Evolutionary conservation across 2,797 vertebrate species (phyloP).

Genomic region (Zalophus californianus): DNA sequence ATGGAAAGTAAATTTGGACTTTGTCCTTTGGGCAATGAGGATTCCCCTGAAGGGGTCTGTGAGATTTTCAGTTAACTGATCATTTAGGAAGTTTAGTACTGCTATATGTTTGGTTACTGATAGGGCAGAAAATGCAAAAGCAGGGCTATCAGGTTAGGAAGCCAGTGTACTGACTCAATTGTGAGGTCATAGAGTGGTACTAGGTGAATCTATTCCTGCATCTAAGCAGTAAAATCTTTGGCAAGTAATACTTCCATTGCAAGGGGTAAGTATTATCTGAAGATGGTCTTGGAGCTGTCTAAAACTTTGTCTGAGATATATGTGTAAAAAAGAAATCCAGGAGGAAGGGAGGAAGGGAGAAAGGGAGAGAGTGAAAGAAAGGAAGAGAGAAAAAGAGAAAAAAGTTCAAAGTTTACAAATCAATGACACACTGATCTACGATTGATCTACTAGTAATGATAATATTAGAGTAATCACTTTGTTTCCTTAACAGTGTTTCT

Average conservation of each 20-base stretch:
- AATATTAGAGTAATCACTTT: not conserved
- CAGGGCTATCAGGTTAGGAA: not conserved
- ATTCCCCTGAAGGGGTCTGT: not conserved
- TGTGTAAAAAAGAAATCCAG: not conserved
- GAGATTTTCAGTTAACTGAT: not conserved
- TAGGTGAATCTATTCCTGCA: not conserved
- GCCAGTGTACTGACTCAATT: not conserved
- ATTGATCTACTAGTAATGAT: not conserved
- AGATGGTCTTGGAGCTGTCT: not conserved
- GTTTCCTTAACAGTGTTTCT: not conserved
- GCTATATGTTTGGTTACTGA: not conserved
- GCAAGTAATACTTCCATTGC: not conserved
- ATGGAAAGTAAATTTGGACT: not conserved
- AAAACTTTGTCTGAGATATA: not conserved
- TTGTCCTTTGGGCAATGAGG: not conserved
- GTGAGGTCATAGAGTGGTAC: not conserved
- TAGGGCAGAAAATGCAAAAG: not conserved
- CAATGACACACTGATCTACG: not conserved
- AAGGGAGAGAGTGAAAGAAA: not conserved
- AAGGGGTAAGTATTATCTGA: not conserved
- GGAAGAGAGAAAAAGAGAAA: not conserved
- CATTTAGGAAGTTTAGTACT: not conserved
- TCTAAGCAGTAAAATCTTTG: not conserved
- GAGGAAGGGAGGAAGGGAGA: not conserved
- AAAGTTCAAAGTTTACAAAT: not conserved